phyloP scores from a whole-genome alignment of 2,113 vertebrate genomes.

The Gasterosteus aculeatus region DNA sequence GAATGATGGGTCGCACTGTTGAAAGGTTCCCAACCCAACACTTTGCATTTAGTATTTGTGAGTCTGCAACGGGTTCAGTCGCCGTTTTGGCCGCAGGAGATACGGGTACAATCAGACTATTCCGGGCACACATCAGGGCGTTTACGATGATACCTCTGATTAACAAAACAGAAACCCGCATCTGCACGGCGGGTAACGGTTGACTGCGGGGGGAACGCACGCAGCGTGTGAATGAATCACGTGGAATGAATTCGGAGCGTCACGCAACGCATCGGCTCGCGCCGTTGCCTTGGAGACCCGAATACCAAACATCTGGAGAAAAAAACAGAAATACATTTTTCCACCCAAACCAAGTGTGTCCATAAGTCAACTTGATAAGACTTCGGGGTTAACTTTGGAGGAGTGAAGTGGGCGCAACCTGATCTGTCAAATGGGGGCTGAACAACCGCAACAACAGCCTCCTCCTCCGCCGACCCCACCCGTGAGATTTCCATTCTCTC shows the following conservation, averaged over 20 bases:
- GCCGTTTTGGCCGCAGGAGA: too few species aligned
- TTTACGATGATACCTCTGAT: neutral
- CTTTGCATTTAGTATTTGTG: neutral
- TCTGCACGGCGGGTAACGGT: neutral
- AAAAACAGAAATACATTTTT: neutral
- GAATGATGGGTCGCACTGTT: neutral
- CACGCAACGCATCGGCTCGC: too few species aligned
- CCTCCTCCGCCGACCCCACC: constrained; percentile 56
- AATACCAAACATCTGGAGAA: neutral
- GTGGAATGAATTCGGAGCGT: too few species aligned
- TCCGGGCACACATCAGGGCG: neutral
- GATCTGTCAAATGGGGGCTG: neutral
- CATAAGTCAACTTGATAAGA: neutral
- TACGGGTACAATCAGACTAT: neutral
- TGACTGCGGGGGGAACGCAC: too few species aligned
- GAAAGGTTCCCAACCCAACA: constrained; percentile 12
- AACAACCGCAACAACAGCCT: neutral
- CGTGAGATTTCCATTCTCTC: constrained; percentile 27
- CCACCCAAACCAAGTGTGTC: too few species aligned
- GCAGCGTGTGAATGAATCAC: too few species aligned
- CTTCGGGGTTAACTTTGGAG: too few species aligned
- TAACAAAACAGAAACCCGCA: neutral
- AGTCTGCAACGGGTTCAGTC: neutral
- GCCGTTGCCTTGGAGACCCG: neutral
- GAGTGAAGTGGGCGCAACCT: constrained; percentile 7